Conservation (phyloP, 2,797 vertebrate species). For the Alectoris magna region DNA sequence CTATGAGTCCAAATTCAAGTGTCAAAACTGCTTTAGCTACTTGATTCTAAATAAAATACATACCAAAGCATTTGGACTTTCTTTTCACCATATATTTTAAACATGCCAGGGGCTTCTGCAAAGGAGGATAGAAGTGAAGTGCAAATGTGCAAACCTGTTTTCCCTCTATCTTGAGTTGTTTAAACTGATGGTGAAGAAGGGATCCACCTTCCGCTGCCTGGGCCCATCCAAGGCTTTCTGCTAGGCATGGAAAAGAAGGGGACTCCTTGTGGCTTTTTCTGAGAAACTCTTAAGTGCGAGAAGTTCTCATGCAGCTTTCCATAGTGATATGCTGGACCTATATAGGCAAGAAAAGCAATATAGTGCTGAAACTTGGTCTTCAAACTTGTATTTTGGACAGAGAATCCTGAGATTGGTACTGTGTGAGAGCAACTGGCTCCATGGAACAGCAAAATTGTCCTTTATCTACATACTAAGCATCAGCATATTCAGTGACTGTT, state of each 20-base stretch:
- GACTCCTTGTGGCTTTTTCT: background rate
- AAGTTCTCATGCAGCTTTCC: background rate
- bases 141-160: background rate
- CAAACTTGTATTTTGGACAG: background rate
- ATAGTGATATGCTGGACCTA: background rate
- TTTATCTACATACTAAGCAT: background rate
- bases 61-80: background rate
- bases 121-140: rapidly evolving
- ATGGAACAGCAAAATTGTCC: background rate
- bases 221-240: background rate
- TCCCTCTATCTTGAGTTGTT: background rate
- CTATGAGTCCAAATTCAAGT: background rate
- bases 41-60: background rate
- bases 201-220: background rate
- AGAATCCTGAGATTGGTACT: background rate
- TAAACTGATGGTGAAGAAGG: background rate
- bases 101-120: background rate
- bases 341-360: rapidly evolving
- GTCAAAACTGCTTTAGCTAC: background rate
- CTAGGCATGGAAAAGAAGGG: background rate
- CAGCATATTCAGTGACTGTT: background rate
- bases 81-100: rapidly evolving
- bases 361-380: background rate
- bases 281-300: background rate
- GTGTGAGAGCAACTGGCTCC: background rate